Percentiles rank a stretch among this genome's conserved stretches.
Conservation (phyloP, 2,888 invertebrate species). For the Lithophane semibrunnea region DNA sequence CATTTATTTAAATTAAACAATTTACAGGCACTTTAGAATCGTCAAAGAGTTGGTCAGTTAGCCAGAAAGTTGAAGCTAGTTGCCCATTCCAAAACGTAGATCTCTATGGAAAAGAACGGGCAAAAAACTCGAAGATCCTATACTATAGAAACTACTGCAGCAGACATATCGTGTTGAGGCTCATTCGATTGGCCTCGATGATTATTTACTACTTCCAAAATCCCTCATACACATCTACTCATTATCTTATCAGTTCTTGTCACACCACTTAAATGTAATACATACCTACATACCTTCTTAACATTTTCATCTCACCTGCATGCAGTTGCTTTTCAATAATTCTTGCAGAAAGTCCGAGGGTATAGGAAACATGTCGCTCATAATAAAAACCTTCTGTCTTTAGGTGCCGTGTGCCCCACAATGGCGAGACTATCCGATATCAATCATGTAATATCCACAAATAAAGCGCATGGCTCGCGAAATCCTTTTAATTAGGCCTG, state of each 20-base stretch:
- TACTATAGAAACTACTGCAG: too few relatives aligned
- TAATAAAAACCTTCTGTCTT: neutral
- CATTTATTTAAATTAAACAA: too few relatives aligned
- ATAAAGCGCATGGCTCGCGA: neutral
- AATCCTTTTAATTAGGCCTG: conserved; percentile 13
- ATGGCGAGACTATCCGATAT: neutral
- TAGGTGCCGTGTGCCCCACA: neutral
- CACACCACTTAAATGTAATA: neutral
- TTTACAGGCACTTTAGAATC: too few relatives aligned
- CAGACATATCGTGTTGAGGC: too few relatives aligned
- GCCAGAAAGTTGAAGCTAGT: too few relatives aligned
- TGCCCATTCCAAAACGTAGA: too few relatives aligned
- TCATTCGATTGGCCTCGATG: neutral
- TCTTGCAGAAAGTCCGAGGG: neutral
- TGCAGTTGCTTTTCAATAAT: neutral
- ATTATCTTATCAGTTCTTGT: neutral
- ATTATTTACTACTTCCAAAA: neutral
- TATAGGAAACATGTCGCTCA: neutral
- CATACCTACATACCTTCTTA: neutral
- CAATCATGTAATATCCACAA: neutral
- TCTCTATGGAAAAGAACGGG: too few relatives aligned
- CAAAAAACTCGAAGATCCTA: too few relatives aligned
- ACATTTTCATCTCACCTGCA: neutral
- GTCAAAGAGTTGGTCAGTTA: too few relatives aligned
- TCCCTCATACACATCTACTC: neutral